A percentile compares a stretch with the other conserved stretches of the same genome.
These are phyloP conservation scores for Metallyticus violacea DNA, from an alignment of 2,888 invertebrate species.

Conservation along the genomic window DNA sequence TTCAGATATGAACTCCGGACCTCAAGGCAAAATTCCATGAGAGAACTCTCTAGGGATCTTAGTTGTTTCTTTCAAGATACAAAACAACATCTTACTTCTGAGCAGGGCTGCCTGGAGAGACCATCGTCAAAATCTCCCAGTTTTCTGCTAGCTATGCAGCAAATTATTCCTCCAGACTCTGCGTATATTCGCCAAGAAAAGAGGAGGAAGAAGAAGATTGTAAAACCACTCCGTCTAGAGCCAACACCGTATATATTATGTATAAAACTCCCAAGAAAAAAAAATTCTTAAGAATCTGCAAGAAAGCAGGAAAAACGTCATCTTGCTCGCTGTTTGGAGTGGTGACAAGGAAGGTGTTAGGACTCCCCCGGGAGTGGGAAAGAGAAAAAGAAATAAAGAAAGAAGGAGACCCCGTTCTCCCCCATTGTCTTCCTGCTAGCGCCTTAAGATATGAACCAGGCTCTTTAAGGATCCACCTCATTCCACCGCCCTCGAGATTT, in stretches of 20 bases:
- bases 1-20: not conserved
- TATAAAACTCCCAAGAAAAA: not conserved
- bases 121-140: not conserved
- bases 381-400: not conserved
- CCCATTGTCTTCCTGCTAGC: conserved; percentile 4
- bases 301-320: conserved; percentile 18
- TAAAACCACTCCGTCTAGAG: not conserved
- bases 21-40: not conserved
- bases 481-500: conserved; percentile 3
- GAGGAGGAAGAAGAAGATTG: not conserved
- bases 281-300: conserved; percentile 13
- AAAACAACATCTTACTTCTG: not conserved
- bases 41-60: not conserved
- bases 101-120: not conserved
- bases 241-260: conserved; percentile 10
- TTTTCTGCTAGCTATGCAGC: not conserved
- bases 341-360: not conserved
- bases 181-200: not conserved
- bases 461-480: not conserved
- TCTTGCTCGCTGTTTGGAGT: not conserved
- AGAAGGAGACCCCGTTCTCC: not conserved
- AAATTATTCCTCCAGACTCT: not conserved
- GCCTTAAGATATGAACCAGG: conserved; percentile 16
- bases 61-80: not conserved
- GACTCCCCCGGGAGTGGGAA: not conserved